phyloP scores from a whole-genome alignment of 37 sponge, comb jelly and placozoan species.

The Halisarca cf. caerulea region DNA sequence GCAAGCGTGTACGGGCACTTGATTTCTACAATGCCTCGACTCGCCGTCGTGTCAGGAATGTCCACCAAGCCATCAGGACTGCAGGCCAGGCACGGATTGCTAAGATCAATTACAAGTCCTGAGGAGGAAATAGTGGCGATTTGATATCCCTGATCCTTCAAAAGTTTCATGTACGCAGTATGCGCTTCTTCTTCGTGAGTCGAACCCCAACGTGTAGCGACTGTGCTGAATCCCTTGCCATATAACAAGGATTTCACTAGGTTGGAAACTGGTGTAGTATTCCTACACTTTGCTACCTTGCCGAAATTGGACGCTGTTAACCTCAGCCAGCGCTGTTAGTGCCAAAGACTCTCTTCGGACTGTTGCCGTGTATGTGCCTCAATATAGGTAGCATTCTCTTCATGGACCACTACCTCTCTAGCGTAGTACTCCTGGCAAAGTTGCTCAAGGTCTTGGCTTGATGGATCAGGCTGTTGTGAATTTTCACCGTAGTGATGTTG shows the following conservation, averaged over 20 bases:
- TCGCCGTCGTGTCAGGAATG: too few relatives aligned
- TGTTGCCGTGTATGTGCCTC: background rate
- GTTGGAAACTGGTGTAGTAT: conserved; percentile 30
- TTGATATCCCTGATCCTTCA: background rate
- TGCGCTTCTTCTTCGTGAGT: conserved; percentile 16
- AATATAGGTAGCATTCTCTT: background rate
- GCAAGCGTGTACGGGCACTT: too few relatives aligned
- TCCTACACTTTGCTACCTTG: conserved; percentile 20
- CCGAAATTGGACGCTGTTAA: conserved; percentile 33
- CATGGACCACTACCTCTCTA: background rate
- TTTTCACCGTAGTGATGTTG: conserved; percentile 15
- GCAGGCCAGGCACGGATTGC: background rate
- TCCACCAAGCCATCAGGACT: too few relatives aligned
- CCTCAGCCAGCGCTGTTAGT: background rate
- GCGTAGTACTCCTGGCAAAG: conserved; percentile 21
- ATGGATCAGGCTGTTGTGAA: conserved; percentile 18
- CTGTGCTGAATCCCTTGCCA: background rate
- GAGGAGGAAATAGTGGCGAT: background rate
- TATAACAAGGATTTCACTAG: conserved; percentile 1
- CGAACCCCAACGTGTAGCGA: background rate
- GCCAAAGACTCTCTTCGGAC: background rate
- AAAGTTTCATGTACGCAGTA: background rate
- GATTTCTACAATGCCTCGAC: too few relatives aligned
- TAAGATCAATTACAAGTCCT: background rate
- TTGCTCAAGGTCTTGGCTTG: background rate